Evolutionary conservation across 2,113 vertebrate species (phyloP).

Genomic region (human): GRCh38 chr9:97062001-97062500

Average conservation of each 20-base stretch:
- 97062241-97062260: neutral
- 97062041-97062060: neutral
- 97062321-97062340: neutral
- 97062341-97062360: neutral
- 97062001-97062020: neutral
- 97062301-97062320: neutral
- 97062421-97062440: conserved; percentile 41
- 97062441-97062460: conserved; percentile 49
- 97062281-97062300: neutral
- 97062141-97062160: neutral
- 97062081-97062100: neutral
- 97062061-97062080: neutral
- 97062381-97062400: conserved; percentile 60
- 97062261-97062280: neutral
- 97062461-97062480: conserved; percentile 8
- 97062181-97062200: neutral
- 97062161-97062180: neutral
- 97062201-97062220: neutral
- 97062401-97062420: conserved; percentile 71
- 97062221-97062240: neutral
- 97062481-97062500: conserved; percentile 41
- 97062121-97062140: neutral
- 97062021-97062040: neutral
- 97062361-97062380: neutral
- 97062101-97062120: neutral